A percentile compares a stretch with the other conserved stretches of the same genome.
These are phyloP conservation scores for Microtus oregoni DNA, from an alignment of 2,113 vertebrate genomes.

Conservation along the genomic window DNA sequence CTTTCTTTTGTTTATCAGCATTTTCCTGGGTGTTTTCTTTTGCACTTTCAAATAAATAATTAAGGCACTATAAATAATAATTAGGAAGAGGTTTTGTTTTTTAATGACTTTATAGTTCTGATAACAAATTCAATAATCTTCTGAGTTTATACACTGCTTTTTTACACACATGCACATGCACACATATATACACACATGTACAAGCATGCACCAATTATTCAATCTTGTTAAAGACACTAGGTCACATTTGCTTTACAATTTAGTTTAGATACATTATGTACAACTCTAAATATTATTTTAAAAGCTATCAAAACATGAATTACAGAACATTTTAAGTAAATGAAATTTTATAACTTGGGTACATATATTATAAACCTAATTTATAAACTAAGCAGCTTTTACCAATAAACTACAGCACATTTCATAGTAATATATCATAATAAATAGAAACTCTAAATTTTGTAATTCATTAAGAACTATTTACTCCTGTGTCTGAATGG, in stretches of 20 bases:
- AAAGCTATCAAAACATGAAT: constrained; percentile 57
- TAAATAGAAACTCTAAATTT: constrained; percentile 27
- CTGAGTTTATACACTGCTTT: constrained; percentile 39
- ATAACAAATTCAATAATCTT: constrained; percentile 32
- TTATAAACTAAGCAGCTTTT: constrained; percentile 45
- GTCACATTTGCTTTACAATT: constrained; percentile 50
- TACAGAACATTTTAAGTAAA: constrained; percentile 55
- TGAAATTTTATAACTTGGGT: constrained; percentile 47
- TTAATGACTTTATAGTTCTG: constrained; percentile 2
- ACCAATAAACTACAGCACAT: constrained; percentile 58
- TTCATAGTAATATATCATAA: constrained; percentile 9
- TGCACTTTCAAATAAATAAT: constrained; percentile 55
- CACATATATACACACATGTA: background rate
- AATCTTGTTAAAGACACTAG: constrained; percentile 56
- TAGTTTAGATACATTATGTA: background rate
- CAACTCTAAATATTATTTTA: constrained; percentile 35
- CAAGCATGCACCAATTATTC: background rate
- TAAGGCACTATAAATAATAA: constrained; percentile 33
- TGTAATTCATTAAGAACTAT: constrained; percentile 38
- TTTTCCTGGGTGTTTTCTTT: constrained; percentile 10
- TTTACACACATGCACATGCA: background rate
- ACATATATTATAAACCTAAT: constrained; percentile 53
- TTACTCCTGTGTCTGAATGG: constrained; percentile 26
- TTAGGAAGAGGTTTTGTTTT: constrained; percentile 8
- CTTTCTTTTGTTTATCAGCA: constrained; percentile 26